Evolutionary conservation across 2,797 vertebrate species (phyloP), one percentile per base, ranked within the genome.

Genomic region (Syndactyla subalaris): DNA sequence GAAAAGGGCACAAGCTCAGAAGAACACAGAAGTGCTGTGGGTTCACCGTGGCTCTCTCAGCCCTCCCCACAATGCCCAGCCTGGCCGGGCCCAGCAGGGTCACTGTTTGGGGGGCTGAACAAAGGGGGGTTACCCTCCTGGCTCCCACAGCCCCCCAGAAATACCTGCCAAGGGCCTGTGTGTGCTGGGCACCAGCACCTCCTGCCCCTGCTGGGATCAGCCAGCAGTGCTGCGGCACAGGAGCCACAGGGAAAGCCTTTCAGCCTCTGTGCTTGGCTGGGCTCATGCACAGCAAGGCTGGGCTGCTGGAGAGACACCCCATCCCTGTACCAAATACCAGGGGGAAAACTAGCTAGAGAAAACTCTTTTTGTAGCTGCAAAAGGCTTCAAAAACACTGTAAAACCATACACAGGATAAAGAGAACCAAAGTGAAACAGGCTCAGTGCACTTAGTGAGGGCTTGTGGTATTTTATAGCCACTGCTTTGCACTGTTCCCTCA

Each of bases 211-310:
- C 9, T 51, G 41, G 41, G 91, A 66, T 51, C 45, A 72, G 20
- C 41, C 41, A 7, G 41, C 41, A 41, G 41, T 7, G 41, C 41
- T 43, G 7, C 18, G 18, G 41, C 43, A 19, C 9, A 45, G 43
- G 43, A 45, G 43, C 43, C 43, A 10, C 43, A 8, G 66, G 59
- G 82, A 92, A 62, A 78, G 65, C 54, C 76, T 87, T 45, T 30
- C 30, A 70, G 74, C 27, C 18, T 91, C 85, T 95, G 88, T 83
- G 92, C 72, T 75, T 84, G 90, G 88, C 90, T 89, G 93, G 82
- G 92, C 83, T 89, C 70, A 91, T 57, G 82, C 75, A 85, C 59
- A 62, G 58, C 88, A 85, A 32, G 51, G 80, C 68, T 13, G 1
- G 70, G 71, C 72, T 85, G 81, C 77, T 89, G 74, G 67, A 80